Base-by-base conservation (phyloP, 2,113 vertebrate genomes). In the Herpetotheres cachinnans region DNA sequence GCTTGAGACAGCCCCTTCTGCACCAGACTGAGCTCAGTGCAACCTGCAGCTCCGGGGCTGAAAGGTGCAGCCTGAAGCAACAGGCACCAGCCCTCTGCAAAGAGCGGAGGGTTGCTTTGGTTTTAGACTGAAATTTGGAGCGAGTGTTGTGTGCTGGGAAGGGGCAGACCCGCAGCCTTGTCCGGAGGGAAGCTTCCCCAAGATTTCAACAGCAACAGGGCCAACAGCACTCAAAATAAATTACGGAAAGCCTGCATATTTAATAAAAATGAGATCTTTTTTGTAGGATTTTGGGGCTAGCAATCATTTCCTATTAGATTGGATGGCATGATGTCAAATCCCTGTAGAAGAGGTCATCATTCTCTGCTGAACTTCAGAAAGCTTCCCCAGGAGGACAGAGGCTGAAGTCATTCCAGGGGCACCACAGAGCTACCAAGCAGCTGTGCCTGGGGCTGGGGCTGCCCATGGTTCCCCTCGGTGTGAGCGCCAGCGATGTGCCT, bases 401-500 rank as follows among this genome's bases (percentile, higher is more conserved):
- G 38, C 50, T 50, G 36, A 87, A 88, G 46, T 16, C 9, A 3
- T 82, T 55, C n/a, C 24, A 49, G 13, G 10, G 10, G 30, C 26
- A 74, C 5, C 16, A 17, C 55, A 42, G 44, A 70, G 40, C 59
- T 70, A 52, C 42, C 9, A 83, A 47, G 59, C 0, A 0, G 24
- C 69, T 78, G n/a, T 0, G 2, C 32, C 54, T 22, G 34, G 36
- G 34, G 20, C 56, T 34, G 36, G 22, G 76, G n/a, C 54, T 74
- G 54, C n/a, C 49, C 32, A 4, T 47, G n/a, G 27, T 11, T 91
- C 19, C 27, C 54, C 42, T 72, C 59, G 52, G 16, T 62, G 44
- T 3, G 1, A 66, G 30, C 24, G n/a, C 40, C 3, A 1, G 27
- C 0, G 0, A 27, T 19, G 8, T 82, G 44, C 56, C 50, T 72